Evolutionary conservation across 1,140 invertebrate genomes (phyloP).

Genomic region (Conus betulinus): DNA sequence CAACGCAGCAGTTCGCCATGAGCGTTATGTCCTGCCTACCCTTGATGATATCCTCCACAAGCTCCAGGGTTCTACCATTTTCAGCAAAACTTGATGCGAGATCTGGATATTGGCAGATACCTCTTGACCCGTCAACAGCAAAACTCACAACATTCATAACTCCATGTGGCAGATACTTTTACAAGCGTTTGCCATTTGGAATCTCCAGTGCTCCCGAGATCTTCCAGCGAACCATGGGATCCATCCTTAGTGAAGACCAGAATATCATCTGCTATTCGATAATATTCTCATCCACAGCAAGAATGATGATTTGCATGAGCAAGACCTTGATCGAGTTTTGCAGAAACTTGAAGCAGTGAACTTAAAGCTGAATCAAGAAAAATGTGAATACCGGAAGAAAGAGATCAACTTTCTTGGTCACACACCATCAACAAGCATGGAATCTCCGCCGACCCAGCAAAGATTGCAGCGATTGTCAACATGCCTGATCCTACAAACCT

Average conservation of each 20-base stretch:
- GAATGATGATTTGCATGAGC: too few species aligned
- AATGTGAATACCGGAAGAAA: too few species aligned
- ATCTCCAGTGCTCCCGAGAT: conserved; percentile 45
- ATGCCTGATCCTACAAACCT: too few species aligned
- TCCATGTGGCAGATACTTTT: conserved; percentile 47
- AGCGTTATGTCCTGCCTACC: neutral
- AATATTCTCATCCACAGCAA: too few species aligned
- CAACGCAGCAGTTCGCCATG: neutral
- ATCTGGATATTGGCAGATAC: conserved; percentile 46
- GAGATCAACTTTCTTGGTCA: too few species aligned
- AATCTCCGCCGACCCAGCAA: too few species aligned
- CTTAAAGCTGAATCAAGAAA: too few species aligned
- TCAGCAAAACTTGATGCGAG: conserved; percentile 43
- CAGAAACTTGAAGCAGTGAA: too few species aligned
- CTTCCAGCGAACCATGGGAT: conserved; percentile 43
- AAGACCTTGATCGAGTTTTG: too few species aligned
- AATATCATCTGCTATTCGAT: conserved; percentile 35
- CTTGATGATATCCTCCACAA: conserved; percentile 12
- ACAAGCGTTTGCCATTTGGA: conserved; percentile 48
- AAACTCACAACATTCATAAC: conserved; percentile 55
- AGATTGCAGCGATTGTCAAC: too few species aligned
- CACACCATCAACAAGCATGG: too few species aligned
- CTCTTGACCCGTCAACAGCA: conserved; percentile 25
- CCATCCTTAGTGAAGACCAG: neutral
- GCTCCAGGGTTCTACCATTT: conserved; percentile 29